Evolutionary conservation across 2,113 vertebrate genomes (phyloP).

Genomic region (Dicaeum eximium): DNA sequence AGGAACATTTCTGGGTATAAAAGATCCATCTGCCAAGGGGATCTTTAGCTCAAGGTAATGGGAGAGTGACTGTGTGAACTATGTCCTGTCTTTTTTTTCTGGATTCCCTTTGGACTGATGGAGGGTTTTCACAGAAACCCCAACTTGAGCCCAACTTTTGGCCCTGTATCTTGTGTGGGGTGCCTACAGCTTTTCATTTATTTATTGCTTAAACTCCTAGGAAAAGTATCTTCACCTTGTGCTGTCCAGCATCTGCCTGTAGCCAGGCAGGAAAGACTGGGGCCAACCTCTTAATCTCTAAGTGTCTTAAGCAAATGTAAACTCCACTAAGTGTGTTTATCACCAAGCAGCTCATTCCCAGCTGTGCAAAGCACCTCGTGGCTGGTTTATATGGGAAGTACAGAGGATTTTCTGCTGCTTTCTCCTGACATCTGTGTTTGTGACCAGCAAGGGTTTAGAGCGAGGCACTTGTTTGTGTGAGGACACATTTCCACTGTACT

Average conservation of each 20-base stretch:
- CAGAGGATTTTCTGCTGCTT: neutral
- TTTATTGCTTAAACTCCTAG: neutral
- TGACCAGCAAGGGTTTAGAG: neutral
- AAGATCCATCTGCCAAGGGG: neutral
- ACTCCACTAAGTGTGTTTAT: neutral
- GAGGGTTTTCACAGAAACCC: neutral
- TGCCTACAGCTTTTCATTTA: neutral
- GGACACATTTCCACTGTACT: neutral
- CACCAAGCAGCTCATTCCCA: neutral
- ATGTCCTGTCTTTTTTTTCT: neutral
- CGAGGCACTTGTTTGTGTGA: neutral
- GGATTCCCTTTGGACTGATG: neutral
- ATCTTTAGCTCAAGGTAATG: neutral
- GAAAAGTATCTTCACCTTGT: neutral
- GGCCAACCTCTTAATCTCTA: neutral
- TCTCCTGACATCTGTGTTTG: neutral
- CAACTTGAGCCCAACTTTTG: neutral
- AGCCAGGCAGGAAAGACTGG: neutral
- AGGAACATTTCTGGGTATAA: neutral
- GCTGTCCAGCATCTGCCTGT: neutral
- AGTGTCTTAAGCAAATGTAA: constrained; percentile 5
- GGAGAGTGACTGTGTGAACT: neutral
- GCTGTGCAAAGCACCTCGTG: neutral
- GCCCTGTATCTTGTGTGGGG: neutral
- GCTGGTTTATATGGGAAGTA: neutral